Conservation (phyloP, 2,888 invertebrate genomes). For the Eumerus sabulonum region DNA sequence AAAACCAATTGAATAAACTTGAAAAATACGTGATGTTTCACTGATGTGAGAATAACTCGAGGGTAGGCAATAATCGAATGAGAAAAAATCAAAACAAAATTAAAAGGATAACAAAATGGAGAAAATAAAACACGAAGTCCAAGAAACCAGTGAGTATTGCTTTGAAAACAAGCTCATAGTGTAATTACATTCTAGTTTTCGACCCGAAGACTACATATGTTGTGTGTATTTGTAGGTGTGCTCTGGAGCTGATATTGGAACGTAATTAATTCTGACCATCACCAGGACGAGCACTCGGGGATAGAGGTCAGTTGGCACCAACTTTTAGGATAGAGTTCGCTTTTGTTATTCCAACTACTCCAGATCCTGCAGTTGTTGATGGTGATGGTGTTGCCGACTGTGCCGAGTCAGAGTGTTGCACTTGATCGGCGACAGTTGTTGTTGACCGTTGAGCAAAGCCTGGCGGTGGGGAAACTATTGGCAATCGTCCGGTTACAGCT, state of each 20-base stretch:
- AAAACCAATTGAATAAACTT: too few relatives aligned
- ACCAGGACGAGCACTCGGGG: slow-evolving; percentile 9
- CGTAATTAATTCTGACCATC: slow-evolving; percentile 52
- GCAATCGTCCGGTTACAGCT: slow-evolving; percentile 27
- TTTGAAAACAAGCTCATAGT: slow-evolving; percentile 13
- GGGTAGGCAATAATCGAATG: too few relatives aligned
- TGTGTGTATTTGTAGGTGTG: slow-evolving; percentile 24
- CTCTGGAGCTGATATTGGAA: slow-evolving; percentile 32
- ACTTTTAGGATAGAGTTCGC: slow-evolving; percentile 32
- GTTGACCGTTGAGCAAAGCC: slow-evolving; percentile 34
- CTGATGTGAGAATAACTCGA: too few relatives aligned
- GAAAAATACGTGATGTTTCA: too few relatives aligned
- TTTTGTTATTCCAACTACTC: slow-evolving; percentile 9
- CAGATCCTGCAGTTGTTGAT: too few relatives aligned
- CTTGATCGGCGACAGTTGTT: slow-evolving; percentile 31
- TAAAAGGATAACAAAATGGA: too few relatives aligned
- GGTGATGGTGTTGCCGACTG: background rate
- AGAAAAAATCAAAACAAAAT: too few relatives aligned
- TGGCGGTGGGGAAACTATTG: slow-evolving; percentile 30
- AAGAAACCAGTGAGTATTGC: background rate
- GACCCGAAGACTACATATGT: slow-evolving; percentile 34
- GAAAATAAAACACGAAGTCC: too few relatives aligned
- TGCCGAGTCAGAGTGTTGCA: slow-evolving; percentile 32
- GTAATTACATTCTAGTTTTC: slow-evolving; percentile 31
- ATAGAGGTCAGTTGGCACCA: slow-evolving; percentile 55